These are phyloP conservation scores for Microplitis mediator DNA, from an alignment of 1,140 invertebrate genomes.

Conservation along the genomic window DNA sequence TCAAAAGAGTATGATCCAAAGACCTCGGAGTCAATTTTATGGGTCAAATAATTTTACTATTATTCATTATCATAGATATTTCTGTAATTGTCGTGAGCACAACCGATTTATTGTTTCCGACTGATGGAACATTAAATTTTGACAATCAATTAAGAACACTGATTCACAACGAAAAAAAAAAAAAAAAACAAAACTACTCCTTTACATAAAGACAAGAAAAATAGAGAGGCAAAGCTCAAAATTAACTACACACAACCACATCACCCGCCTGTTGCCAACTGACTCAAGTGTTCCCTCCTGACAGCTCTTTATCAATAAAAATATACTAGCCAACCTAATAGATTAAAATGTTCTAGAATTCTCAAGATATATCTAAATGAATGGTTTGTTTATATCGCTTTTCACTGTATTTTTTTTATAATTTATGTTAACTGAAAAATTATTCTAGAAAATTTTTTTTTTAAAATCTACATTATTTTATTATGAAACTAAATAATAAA, in stretches of 20 bases:
- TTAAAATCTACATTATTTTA: too few species aligned
- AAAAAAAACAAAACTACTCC: not conserved
- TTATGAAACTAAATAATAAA: too few species aligned
- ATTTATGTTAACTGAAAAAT: too few species aligned
- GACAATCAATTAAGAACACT: slow-evolving; percentile 2
- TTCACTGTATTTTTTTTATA: too few species aligned
- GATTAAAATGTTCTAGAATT: not conserved
- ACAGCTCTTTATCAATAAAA: slow-evolving; percentile 42
- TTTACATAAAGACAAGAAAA: not conserved
- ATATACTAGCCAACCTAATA: not conserved
- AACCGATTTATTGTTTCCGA: not conserved
- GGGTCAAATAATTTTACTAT: slow-evolving; percentile 56
- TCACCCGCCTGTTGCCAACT: slow-evolving; percentile 61
- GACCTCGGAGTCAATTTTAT: slow-evolving; percentile 54
- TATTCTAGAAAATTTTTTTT: not conserved
- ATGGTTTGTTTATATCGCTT: too few species aligned
- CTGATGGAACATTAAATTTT: not conserved
- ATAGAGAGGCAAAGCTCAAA: slow-evolving; percentile 6
- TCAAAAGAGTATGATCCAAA: slow-evolving; percentile 50
- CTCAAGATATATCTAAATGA: too few species aligned
- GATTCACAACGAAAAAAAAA: not conserved
- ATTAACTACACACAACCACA: slow-evolving; percentile 34
- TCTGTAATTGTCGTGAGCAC: slow-evolving; percentile 10
- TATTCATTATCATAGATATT: slow-evolving; percentile 42
- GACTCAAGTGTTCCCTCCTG: slow-evolving; percentile 44